Evolutionary conservation across 1,140 invertebrate genomes (phyloP).

Genomic region (Drosophila cardini): DNA sequence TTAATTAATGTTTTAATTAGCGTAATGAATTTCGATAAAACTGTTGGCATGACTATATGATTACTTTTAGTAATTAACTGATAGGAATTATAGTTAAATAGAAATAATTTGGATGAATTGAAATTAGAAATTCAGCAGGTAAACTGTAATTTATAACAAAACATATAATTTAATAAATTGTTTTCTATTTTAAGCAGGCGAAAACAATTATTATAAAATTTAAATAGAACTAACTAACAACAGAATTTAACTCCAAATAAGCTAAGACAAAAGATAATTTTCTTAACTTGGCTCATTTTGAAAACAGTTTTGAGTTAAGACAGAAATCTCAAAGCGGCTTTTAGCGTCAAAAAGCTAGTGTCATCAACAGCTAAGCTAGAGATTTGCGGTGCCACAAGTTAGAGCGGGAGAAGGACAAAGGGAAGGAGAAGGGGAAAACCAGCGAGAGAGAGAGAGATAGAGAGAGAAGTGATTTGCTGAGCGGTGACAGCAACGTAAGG

Average conservation of each 20-base stretch:
- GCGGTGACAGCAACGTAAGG: constrained; percentile 10
- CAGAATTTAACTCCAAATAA: too few relatives aligned
- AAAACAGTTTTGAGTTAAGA: neutral
- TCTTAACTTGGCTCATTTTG: neutral
- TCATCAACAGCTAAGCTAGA: constrained; percentile 34
- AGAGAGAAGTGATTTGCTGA: neutral
- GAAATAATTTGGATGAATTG: too few relatives aligned
- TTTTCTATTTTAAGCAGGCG: too few relatives aligned
- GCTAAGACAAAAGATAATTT: neutral
- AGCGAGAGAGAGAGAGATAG: too few relatives aligned
- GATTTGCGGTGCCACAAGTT: constrained; percentile 35
- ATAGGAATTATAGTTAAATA: too few relatives aligned
- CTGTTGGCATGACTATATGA: neutral
- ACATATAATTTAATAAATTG: too few relatives aligned
- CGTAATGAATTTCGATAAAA: constrained; percentile 1
- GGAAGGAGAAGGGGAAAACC: too few relatives aligned
- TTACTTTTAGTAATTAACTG: too few relatives aligned
- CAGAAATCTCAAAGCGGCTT: neutral
- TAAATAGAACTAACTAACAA: too few relatives aligned
- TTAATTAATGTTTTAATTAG: constrained; percentile 11
- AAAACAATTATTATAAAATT: too few relatives aligned
- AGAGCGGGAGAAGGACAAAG: neutral
- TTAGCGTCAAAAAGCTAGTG: constrained; percentile 29
- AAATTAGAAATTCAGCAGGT: too few relatives aligned
- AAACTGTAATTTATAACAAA: too few relatives aligned